A percentile compares a stretch with the other conserved stretches of the same genome.
phyloP scores from a whole-genome alignment of 2,113 vertebrate species.

The Heptranchias perlo region DNA sequence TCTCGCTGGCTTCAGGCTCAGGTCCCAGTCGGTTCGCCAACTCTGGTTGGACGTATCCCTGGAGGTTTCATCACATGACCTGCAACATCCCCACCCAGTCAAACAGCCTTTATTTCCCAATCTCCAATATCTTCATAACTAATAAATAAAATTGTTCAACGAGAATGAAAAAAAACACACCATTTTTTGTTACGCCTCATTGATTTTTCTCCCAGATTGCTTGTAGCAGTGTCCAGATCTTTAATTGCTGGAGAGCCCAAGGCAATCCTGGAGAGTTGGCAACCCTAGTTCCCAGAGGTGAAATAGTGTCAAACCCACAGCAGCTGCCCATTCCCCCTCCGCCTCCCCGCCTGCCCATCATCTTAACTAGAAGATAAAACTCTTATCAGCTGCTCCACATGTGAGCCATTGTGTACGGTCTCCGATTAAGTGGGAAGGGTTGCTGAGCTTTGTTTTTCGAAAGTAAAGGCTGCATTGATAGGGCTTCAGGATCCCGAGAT shows the following conservation, averaged over 20 bases:
- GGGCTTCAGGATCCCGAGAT: background rate
- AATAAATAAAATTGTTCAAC: background rate
- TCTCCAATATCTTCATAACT: background rate
- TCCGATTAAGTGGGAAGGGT: background rate
- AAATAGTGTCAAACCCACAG: background rate
- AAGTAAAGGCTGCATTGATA: background rate
- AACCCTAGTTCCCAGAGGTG: background rate
- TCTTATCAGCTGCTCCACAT: background rate
- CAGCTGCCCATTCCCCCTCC: background rate
- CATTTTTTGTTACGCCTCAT: too few species aligned
- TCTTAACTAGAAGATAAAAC: background rate
- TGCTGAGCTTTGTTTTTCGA: background rate
- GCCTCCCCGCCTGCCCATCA: too few species aligned
- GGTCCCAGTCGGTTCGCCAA: too few species aligned
- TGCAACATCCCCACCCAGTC: background rate
- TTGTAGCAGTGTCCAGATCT: background rate
- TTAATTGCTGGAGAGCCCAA: background rate
- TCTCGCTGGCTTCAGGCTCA: too few species aligned
- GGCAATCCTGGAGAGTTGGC: background rate
- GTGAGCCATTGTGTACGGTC: background rate
- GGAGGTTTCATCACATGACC: too few species aligned
- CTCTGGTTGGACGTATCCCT: too few species aligned
- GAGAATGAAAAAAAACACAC: too few species aligned
- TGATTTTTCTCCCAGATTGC: background rate
- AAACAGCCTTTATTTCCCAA: background rate